These are phyloP conservation scores for Marmota monax DNA, from an alignment of 2,113 vertebrate species.

Conservation along the genomic window DNA sequence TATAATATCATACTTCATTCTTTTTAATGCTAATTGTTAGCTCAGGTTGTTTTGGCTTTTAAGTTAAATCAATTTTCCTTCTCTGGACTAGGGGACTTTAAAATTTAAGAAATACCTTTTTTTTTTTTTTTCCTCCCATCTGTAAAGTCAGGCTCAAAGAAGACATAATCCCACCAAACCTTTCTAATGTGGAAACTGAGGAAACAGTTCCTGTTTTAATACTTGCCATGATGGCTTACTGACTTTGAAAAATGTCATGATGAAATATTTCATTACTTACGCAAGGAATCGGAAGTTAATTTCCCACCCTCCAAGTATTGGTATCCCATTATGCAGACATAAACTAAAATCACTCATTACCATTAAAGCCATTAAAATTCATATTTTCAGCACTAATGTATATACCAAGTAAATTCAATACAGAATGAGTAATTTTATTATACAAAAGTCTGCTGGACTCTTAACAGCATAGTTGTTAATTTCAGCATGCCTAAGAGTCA, in stretches of 20 bases:
- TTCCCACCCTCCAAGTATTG: neutral
- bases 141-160: neutral
- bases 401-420: neutral
- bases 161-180: neutral
- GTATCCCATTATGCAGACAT: neutral
- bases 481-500: neutral
- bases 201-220: neutral
- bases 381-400: conserved; percentile 34
- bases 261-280: conserved; percentile 53
- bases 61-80: neutral
- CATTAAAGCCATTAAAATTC: neutral
- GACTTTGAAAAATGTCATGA: neutral
- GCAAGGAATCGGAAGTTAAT: neutral
- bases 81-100: neutral
- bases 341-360: neutral
- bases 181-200: neutral
- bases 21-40: neutral
- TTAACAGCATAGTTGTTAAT: neutral
- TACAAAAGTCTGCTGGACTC: neutral
- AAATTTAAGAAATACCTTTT: neutral
- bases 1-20: neutral
- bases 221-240: neutral
- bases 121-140: neutral
- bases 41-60: neutral
- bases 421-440: conserved; percentile 17